These are phyloP conservation scores for Limnodromus scolopaceus DNA, from an alignment of 2,797 vertebrate genomes.

Conservation along the genomic window DNA sequence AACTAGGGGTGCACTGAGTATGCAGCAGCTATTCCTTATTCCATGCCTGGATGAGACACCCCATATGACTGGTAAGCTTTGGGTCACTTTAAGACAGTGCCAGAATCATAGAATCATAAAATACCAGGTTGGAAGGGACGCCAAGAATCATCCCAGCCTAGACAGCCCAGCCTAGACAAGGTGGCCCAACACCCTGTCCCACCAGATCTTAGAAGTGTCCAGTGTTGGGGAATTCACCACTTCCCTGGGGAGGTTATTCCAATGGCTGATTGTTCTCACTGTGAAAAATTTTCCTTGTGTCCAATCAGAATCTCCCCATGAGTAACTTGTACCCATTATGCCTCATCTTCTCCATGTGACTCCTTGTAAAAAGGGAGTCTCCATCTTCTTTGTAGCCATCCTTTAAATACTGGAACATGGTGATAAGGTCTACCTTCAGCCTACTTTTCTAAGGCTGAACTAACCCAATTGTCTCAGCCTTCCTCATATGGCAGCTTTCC, in stretches of 20 bases:
- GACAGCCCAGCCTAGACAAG: background rate
- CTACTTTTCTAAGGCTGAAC: background rate
- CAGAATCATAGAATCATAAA: background rate
- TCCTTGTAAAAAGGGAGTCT: background rate
- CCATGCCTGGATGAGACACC: background rate
- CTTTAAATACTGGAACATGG: background rate
- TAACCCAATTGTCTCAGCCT: background rate
- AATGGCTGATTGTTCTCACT: background rate
- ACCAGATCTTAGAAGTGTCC: background rate
- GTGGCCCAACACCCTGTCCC: background rate
- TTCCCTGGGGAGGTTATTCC: background rate
- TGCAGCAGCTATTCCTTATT: background rate
- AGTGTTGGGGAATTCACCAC: background rate
- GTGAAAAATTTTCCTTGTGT: background rate
- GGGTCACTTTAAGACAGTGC: background rate
- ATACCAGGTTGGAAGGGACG: background rate
- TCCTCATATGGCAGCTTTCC: background rate
- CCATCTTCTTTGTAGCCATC: background rate
- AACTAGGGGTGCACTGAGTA: background rate
- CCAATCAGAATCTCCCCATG: background rate
- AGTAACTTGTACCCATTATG: background rate
- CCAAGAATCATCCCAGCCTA: background rate
- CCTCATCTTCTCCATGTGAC: background rate
- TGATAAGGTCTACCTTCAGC: background rate
- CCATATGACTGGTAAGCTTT: background rate